phyloP scores from a whole-genome alignment of 1,140 invertebrate species.

The Anoplophora glabripennis region DNA sequence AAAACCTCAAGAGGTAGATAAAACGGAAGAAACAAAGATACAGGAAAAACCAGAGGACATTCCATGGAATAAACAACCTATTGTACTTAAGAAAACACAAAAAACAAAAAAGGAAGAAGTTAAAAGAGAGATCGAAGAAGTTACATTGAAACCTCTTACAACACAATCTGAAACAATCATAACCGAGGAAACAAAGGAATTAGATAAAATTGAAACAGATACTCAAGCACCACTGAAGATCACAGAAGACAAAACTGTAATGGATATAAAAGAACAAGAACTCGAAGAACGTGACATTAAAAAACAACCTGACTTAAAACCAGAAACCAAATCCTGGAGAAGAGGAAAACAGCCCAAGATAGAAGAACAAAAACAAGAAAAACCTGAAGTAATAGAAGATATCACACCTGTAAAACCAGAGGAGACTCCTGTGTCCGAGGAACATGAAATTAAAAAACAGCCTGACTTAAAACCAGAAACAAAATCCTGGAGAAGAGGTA shows the following conservation, averaged over 20 bases:
- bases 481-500: conserved; percentile 29
- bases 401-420: conserved; percentile 15
- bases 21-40: conserved; percentile 43
- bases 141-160: conserved; percentile 48
- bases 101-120: conserved; percentile 40
- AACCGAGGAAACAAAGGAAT: too few species aligned
- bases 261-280: conserved; percentile 40
- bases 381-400: conserved; percentile 12
- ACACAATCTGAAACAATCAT: neutral
- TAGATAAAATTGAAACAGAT: too few species aligned
- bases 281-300: neutral
- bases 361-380: conserved; percentile 27
- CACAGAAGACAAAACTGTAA: conserved; percentile 39
- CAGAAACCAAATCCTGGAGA: conserved; percentile 24
- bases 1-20: conserved; percentile 21
- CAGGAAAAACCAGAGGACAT: conserved; percentile 45
- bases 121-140: conserved; percentile 48
- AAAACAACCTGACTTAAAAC: conserved; percentile 13
- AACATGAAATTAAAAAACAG: conserved; percentile 18
- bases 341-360: conserved; percentile 5
- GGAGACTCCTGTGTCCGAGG: conserved; percentile 23
- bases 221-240: too few species aligned
- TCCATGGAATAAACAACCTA: conserved; percentile 26
- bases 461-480: conserved; percentile 11
- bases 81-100: conserved; percentile 57